Percentiles rank a stretch among this genome's conserved stretches.
Conservation (phyloP, 2,113 vertebrate genomes). For the Actenoides lindsayi region DNA sequence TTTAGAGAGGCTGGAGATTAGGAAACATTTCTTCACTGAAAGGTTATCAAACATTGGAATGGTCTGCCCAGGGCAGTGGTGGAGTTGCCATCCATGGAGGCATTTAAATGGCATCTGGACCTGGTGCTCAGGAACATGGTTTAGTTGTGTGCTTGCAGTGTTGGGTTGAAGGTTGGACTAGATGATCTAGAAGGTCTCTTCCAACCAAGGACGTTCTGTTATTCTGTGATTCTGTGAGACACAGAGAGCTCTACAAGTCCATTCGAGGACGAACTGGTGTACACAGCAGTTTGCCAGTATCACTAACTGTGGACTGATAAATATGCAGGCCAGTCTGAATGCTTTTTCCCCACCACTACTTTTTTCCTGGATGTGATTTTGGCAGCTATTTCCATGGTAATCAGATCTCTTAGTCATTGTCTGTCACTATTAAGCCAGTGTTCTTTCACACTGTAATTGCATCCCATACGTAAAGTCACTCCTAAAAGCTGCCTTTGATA, state of each 20-base stretch:
- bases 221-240: background rate
- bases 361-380: conserved; percentile 32
- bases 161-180: too few relatives aligned
- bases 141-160: too few relatives aligned
- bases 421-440: conserved; percentile 44
- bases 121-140: too few relatives aligned
- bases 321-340: background rate
- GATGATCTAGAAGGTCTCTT: too few relatives aligned
- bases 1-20: too few relatives aligned
- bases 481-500: conserved; percentile 31
- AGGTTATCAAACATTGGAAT: too few relatives aligned
- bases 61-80: too few relatives aligned
- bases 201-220: too few relatives aligned
- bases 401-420: conserved; percentile 49
- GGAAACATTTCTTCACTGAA: too few relatives aligned
- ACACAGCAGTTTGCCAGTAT: background rate
- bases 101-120: too few relatives aligned
- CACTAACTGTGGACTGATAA: background rate
- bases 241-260: background rate
- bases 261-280: accelerated
- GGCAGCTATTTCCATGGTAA: conserved; percentile 29
- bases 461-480: conserved; percentile 27
- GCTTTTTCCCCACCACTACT: background rate
- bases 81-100: too few relatives aligned
- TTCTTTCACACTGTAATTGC: conserved; percentile 23